Percentiles rank a stretch among this genome's conserved stretches.
phyloP scores from a whole-genome alignment of 2,797 vertebrate species.

The Lindbergichthys nudifrons region DNA sequence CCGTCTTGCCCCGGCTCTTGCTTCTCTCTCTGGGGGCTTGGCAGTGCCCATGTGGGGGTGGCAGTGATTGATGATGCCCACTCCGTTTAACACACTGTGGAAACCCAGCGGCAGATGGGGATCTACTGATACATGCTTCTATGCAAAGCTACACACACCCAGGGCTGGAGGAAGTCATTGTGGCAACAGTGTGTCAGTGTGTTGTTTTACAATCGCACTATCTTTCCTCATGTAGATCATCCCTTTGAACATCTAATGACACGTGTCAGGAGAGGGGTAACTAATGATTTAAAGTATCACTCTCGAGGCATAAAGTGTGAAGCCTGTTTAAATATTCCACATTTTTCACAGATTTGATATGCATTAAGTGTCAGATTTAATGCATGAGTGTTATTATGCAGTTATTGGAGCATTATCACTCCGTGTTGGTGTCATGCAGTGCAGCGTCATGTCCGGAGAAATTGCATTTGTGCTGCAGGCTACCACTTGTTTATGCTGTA shows the following conservation, averaged over 20 bases:
- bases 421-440: constrained; percentile 16
- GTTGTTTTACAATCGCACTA: constrained; percentile 47
- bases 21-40: constrained; percentile 76
- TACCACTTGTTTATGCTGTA: constrained; percentile 44
- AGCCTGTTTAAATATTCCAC: constrained; percentile 30
- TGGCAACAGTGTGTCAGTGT: constrained; percentile 40
- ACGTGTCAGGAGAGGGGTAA: constrained; percentile 33
- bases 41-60: constrained; percentile 79
- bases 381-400: constrained; percentile 39
- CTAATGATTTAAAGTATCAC: constrained; percentile 34
- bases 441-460: constrained; percentile 22
- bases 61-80: constrained; percentile 82
- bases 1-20: constrained; percentile 64
- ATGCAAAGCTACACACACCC: constrained; percentile 46
- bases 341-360: constrained; percentile 17
- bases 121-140: constrained; percentile 70
- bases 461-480: constrained; percentile 48
- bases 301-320: constrained; percentile 8
- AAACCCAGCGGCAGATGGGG: constrained; percentile 74
- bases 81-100: constrained; percentile 78
- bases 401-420: constrained; percentile 28
- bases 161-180: constrained; percentile 53
- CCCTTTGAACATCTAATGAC: constrained; percentile 34
- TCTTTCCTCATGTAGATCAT: constrained; percentile 29
- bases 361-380: constrained; percentile 20